A percentile compares a stretch with the other conserved stretches of the same genome.
These are phyloP conservation scores for Pyrochroa serraticornis DNA, from an alignment of 2,888 invertebrate species.

Conservation along the genomic window DNA sequence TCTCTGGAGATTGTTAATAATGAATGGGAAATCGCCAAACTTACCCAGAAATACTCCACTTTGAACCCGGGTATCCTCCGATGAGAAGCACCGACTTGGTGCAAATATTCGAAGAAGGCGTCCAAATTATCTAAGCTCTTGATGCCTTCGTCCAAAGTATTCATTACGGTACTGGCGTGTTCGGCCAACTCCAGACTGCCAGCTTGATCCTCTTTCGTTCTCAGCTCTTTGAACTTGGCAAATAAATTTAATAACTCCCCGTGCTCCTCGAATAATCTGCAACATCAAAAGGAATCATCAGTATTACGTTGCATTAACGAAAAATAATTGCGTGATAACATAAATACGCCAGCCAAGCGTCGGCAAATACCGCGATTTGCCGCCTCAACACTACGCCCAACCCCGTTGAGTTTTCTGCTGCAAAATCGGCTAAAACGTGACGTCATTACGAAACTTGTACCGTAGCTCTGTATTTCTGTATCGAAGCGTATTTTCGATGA, in stretches of 20 bases:
- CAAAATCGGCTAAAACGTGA: too few species aligned
- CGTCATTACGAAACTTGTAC: too few species aligned
- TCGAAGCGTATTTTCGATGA: too few species aligned
- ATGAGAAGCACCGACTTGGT: slow-evolving; percentile 84
- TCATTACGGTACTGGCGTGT: slow-evolving; percentile 89
- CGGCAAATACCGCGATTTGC: too few species aligned
- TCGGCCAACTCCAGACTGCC: slow-evolving; percentile 83
- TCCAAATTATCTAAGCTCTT: slow-evolving; percentile 85
- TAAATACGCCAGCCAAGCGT: too few species aligned
- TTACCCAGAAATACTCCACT: slow-evolving; percentile 88
- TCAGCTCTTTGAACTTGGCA: slow-evolving; percentile 78
- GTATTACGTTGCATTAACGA: not conserved
- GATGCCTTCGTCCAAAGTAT: slow-evolving; percentile 87
- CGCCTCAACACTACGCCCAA: too few species aligned
- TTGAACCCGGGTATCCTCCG: slow-evolving; percentile 84
- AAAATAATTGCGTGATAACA: too few species aligned
- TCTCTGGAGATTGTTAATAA: not conserved
- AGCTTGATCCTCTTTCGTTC: slow-evolving; percentile 80
- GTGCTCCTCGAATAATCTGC: slow-evolving; percentile 87
- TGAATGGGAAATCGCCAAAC: too few species aligned
- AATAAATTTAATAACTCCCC: slow-evolving; percentile 79
- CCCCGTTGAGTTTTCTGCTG: too few species aligned
- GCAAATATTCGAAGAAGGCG: slow-evolving; percentile 80
- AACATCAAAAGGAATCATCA: slow-evolving; percentile 39
- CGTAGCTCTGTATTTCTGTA: too few species aligned